Percentiles rank a stretch among this genome's conserved stretches.
Evolutionary conservation across 2,797 vertebrate genomes (phyloP).

Genomic region (Chanos chanos): DNA sequence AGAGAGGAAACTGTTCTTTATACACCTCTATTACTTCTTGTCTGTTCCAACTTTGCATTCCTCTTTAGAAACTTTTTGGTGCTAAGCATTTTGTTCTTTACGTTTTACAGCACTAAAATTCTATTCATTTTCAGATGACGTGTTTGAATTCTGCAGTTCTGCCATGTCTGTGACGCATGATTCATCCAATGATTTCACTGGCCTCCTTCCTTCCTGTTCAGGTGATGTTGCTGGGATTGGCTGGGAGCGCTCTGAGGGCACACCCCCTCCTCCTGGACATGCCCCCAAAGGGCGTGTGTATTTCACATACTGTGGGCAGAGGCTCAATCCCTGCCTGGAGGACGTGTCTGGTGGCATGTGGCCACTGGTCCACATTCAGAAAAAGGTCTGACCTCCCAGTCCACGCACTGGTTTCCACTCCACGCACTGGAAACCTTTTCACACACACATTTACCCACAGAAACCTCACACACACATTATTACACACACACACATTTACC

Average conservation of each 20-base stretch:
- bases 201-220: constrained; percentile 35
- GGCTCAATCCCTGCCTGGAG: constrained; percentile 85
- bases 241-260: constrained; percentile 95
- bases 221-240: constrained; percentile 96
- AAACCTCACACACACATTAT: too few relatives aligned
- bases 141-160: too few relatives aligned
- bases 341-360: constrained; percentile 98
- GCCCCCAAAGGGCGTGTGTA: constrained; percentile 95
- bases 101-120: not conserved
- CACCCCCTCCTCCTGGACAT: constrained; percentile 92
- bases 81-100: not conserved
- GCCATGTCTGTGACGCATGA: not conserved
- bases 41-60: too few relatives aligned
- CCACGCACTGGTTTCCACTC: not conserved
- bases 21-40: not conserved
- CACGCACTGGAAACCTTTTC: too few relatives aligned
- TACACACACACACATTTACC: too few relatives aligned
- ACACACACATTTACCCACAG: too few relatives aligned
- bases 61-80: constrained; percentile 20
- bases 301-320: constrained; percentile 94
- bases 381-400: constrained; percentile 76
- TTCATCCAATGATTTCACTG: not conserved
- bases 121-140: not conserved
- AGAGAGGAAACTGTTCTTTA: constrained; percentile 47
- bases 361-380: constrained; percentile 98